phyloP scores from a whole-genome alignment of 2,888 invertebrate genomes.

The Microctonus hyperodae region DNA sequence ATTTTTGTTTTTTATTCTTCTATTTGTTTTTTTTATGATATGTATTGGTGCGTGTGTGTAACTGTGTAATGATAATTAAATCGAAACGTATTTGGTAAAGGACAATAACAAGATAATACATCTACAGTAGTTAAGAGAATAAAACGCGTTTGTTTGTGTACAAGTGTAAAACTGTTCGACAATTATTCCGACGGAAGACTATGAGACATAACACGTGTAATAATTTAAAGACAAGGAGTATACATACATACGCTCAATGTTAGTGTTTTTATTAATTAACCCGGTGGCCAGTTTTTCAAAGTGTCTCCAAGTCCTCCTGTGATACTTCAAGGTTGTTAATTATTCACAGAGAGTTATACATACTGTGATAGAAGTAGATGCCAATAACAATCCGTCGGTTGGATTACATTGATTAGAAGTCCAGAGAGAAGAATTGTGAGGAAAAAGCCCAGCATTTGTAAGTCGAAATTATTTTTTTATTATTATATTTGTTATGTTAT shows the following conservation, averaged over 20 bases:
- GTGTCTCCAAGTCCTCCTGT: slow-evolving; percentile 5
- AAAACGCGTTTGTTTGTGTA: not conserved
- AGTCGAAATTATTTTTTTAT: not conserved
- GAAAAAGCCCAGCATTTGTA: not conserved
- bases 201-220: not conserved
- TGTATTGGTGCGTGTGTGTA: not conserved
- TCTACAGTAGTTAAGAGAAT: not conserved
- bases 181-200: not conserved
- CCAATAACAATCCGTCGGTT: not conserved
- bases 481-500: not conserved
- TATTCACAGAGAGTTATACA: not conserved
- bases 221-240: not conserved
- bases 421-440: not conserved
- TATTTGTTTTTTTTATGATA: not conserved
- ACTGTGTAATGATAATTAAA: not conserved
- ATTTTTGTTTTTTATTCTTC: slow-evolving; percentile 6
- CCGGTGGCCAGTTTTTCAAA: not conserved
- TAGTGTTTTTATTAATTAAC: not conserved
- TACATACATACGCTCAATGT: not conserved
- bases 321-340: slow-evolving; percentile 1
- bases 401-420: slow-evolving; percentile 10
- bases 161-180: not conserved
- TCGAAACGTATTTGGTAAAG: not conserved
- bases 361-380: slow-evolving; percentile 22
- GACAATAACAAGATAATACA: not conserved